Conservation (phyloP, 1,140 invertebrate species). For the Thaumetopoea pityocampa region DNA sequence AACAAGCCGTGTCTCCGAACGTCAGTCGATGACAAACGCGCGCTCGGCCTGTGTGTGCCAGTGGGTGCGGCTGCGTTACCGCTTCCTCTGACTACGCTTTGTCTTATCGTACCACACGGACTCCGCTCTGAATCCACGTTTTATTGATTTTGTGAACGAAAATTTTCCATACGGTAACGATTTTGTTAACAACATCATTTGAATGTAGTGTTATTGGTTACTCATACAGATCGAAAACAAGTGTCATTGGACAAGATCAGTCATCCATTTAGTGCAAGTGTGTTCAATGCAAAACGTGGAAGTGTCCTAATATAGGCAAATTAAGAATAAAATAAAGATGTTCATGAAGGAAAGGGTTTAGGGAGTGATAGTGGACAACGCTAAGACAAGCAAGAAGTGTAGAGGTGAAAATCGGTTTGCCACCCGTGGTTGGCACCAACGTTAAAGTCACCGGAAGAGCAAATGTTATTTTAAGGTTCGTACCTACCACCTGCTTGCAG, state of each 20-base stretch:
- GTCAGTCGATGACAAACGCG: constrained; percentile 32
- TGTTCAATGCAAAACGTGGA: constrained; percentile 34
- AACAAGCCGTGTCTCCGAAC: constrained; percentile 21
- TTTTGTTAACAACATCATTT: constrained; percentile 43
- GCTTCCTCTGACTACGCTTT: constrained; percentile 30
- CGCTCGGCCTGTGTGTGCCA: constrained; percentile 24
- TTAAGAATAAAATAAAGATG: constrained; percentile 16
- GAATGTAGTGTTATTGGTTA: constrained; percentile 43
- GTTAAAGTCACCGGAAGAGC: constrained; percentile 47
- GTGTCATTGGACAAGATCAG: constrained; percentile 58
- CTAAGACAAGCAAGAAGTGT: constrained; percentile 11
- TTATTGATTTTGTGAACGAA: constrained; percentile 50
- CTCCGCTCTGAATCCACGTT: constrained; percentile 23
- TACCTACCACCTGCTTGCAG: constrained; percentile 20
- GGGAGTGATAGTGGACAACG: constrained; percentile 27
- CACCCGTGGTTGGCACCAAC: constrained; percentile 41
- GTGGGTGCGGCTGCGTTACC: constrained; percentile 30
- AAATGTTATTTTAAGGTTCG: constrained; percentile 70
- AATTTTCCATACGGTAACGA: constrained; percentile 39
- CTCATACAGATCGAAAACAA: constrained; percentile 38
- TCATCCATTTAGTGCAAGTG: constrained; percentile 61
- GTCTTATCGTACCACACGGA: constrained; percentile 29
- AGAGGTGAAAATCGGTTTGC: constrained; percentile 27
- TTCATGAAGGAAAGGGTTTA: constrained; percentile 9
- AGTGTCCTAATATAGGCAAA: constrained; percentile 23